Percentiles rank a stretch among this genome's conserved stretches.
These are phyloP conservation scores for Tupiocoris notatus DNA, from an alignment of 2,888 invertebrate genomes.

Conservation along the genomic window DNA sequence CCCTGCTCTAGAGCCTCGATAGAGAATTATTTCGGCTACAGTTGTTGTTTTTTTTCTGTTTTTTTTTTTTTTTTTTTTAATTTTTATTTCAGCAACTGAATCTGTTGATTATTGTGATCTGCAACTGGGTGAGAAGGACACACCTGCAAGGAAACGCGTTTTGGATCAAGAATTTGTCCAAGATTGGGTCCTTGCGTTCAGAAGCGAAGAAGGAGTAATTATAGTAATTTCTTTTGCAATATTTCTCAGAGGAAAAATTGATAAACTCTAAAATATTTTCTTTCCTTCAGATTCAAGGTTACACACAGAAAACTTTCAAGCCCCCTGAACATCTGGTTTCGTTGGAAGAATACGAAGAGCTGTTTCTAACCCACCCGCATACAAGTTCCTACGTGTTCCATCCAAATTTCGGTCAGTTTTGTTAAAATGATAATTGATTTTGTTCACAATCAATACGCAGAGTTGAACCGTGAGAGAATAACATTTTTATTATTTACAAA, in stretches of 20 bases:
- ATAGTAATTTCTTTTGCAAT: too few relatives aligned
- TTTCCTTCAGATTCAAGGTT: slow-evolving; percentile 21
- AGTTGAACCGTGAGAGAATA: too few relatives aligned
- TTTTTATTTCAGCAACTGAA: background rate
- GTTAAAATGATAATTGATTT: background rate
- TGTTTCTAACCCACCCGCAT: slow-evolving; percentile 25
- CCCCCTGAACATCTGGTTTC: slow-evolving; percentile 28
- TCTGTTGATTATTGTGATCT: background rate
- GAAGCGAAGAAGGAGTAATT: slow-evolving; percentile 14
- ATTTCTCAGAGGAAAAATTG: too few relatives aligned
- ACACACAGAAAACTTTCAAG: slow-evolving; percentile 18
- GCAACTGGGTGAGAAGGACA: slow-evolving; percentile 13
- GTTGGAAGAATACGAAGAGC: slow-evolving; percentile 29
- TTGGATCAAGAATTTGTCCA: slow-evolving; percentile 16
- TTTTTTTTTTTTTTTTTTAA: too few relatives aligned
- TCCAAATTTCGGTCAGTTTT: slow-evolving; percentile 31
- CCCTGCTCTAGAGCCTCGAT: too few relatives aligned
- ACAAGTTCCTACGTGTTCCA: slow-evolving; percentile 33
- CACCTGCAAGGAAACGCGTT: slow-evolving; percentile 18
- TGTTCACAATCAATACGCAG: too few relatives aligned
- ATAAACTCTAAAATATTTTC: background rate
- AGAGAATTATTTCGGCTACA: too few relatives aligned
- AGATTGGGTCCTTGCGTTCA: slow-evolving; percentile 14
- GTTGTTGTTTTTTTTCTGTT: too few relatives aligned
- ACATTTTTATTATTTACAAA: too few relatives aligned